Percentiles rank a stretch among this genome's conserved stretches.
Evolutionary conservation across 2,797 vertebrate genomes (phyloP).

Genomic region (Choloepus didactylus): DNA sequence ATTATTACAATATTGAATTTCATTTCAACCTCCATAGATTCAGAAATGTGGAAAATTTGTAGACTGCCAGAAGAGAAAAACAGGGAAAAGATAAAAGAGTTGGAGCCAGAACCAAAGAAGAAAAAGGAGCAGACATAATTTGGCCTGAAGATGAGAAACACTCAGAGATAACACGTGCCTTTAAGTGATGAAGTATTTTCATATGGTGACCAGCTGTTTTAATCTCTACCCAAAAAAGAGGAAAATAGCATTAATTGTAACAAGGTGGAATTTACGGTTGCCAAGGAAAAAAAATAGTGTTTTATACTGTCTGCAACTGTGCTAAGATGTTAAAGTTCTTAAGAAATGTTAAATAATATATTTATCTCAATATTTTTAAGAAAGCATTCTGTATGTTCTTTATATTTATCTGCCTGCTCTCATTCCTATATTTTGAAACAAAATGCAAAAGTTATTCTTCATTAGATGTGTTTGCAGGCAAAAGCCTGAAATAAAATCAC

Average conservation of each 20-base stretch:
- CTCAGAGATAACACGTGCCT: constrained; percentile 70
- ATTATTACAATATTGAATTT: constrained; percentile 40
- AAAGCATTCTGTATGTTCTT: background rate
- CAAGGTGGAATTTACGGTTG: constrained; percentile 13
- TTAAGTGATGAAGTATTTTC: constrained; percentile 69
- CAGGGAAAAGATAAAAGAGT: constrained; percentile 61
- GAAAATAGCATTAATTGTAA: constrained; percentile 58
- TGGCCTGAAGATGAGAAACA: constrained; percentile 52
- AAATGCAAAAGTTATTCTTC: background rate
- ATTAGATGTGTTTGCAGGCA: constrained; percentile 11
- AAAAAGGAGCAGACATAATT: constrained; percentile 60
- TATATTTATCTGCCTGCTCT: background rate
- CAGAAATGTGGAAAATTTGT: constrained; percentile 48
- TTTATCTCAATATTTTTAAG: background rate
- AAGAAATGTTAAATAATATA: background rate
- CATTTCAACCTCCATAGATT: constrained; percentile 58
- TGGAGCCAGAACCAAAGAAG: constrained; percentile 55
- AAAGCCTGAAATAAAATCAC: background rate
- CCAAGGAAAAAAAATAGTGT: background rate
- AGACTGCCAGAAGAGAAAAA: constrained; percentile 62
- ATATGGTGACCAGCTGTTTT: constrained; percentile 74
- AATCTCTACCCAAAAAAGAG: constrained; percentile 42
- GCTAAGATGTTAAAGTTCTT: background rate
- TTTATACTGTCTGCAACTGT: background rate
- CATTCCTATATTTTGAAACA: background rate